phyloP scores from a whole-genome alignment of 2,888 invertebrate genomes.

The Cryptocephalus primarius region DNA sequence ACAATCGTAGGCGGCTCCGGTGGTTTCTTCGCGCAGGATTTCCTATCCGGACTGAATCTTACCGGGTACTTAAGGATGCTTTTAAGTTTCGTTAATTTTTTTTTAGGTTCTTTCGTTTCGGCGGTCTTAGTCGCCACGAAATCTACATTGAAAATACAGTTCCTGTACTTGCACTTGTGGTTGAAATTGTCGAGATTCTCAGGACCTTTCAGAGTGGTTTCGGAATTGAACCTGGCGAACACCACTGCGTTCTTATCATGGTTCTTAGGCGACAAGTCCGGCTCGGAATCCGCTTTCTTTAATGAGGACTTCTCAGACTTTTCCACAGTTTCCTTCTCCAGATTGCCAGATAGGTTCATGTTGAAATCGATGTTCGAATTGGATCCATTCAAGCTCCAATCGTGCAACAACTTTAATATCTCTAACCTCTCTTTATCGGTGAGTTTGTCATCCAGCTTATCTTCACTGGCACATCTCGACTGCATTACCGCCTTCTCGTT shows the following conservation, averaged over 20 bases:
- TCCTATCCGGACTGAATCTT: slow-evolving; percentile 20
- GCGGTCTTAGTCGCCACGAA: slow-evolving; percentile 36
- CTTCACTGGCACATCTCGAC: slow-evolving; percentile 30
- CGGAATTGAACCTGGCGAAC: slow-evolving; percentile 9
- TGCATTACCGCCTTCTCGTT: slow-evolving; percentile 17
- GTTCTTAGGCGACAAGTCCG: slow-evolving; percentile 27
- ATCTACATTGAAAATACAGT: slow-evolving; percentile 36
- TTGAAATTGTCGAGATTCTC: slow-evolving; percentile 21
- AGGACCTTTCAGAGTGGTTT: slow-evolving; percentile 10
- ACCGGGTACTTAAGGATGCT: slow-evolving; percentile 28
- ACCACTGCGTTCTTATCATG: slow-evolving; percentile 5
- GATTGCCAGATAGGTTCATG: slow-evolving; percentile 6
- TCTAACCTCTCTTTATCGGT: slow-evolving; percentile 34
- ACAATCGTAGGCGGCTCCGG: slow-evolving; percentile 25
- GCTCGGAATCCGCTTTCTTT: slow-evolving; percentile 27
- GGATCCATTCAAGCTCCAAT: slow-evolving; percentile 36
- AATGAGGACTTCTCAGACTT: slow-evolving; percentile 12
- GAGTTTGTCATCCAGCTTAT: slow-evolving; percentile 29
- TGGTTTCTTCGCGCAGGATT: slow-evolving; percentile 22
- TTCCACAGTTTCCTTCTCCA: slow-evolving; percentile 10
- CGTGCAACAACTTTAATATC: slow-evolving; percentile 33
- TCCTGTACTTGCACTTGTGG: slow-evolving; percentile 34
- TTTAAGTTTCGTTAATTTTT: slow-evolving; percentile 28
- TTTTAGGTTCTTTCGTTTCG: slow-evolving; percentile 39
- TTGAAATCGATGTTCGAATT: slow-evolving; percentile 28